Conservation (phyloP, 2,797 vertebrate genomes). For the Xenops minutus region DNA sequence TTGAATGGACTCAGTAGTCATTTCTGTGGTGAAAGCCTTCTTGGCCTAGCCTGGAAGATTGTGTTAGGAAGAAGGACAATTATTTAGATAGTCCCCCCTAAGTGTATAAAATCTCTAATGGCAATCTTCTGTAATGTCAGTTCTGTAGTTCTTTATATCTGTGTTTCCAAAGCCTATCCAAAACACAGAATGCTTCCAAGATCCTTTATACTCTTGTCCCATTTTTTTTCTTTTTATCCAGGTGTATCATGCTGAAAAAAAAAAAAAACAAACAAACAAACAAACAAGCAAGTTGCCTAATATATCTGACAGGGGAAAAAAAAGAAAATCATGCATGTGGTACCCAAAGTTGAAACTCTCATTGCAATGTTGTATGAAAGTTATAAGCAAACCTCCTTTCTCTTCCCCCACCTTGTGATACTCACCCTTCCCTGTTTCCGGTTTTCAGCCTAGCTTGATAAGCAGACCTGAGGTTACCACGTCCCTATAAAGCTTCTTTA, state of each 20-base stretch:
- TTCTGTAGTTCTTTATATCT: neutral
- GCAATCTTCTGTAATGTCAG: neutral
- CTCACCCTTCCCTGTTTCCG: rapidly evolving
- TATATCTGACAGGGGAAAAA: neutral
- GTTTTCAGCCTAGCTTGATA: neutral
- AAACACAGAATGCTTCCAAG: neutral
- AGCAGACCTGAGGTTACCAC: neutral
- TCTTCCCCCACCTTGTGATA: neutral
- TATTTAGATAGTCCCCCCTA: neutral
- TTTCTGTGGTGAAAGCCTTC: neutral
- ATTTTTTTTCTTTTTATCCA: neutral
- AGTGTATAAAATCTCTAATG: neutral
- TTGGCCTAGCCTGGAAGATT: neutral
- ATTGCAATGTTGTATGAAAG: neutral
- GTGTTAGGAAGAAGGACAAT: neutral
- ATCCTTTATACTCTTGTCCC: neutral
- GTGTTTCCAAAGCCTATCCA: neutral
- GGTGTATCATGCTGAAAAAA: neutral
- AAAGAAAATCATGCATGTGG: rapidly evolving
- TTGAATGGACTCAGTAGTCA: neutral
- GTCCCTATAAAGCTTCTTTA: neutral
- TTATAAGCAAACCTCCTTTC: neutral
- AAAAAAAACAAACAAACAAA: too few species aligned
- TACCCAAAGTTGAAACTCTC: neutral
- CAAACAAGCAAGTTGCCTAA: neutral